Base-by-base conservation (phyloP, 1,140 invertebrate genomes). In the Macrotrachela quadricornifera region DNA sequence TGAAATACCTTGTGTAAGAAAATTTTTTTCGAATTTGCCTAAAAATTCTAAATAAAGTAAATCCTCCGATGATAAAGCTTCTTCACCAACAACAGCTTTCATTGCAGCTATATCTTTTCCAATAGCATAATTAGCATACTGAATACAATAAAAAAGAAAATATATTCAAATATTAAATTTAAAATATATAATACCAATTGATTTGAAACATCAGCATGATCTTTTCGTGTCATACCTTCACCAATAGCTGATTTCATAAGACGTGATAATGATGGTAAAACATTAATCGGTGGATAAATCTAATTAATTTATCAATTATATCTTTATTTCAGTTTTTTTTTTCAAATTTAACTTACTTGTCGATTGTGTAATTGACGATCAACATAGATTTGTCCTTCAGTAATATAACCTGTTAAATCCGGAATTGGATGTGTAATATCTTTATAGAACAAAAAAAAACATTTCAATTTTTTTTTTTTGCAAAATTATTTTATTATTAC, bases 371-470 rank as follows among this genome's bases (percentile, higher is more conserved):
- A 73, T 68, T 95, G 88, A 72, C 90, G 78, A 73, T 96, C 90
- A 50, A 96, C 87, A 74, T 95, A 96, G 63, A 95, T 94, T 73
- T 95, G 90, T 62, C 90, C 90, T 71, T 95, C 90, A 43, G 90
- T 95, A 73, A 95, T 95, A 64, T 95, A 95, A 57, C 90, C 90
- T 56, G 90, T 95, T 67, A 95, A 80, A 79, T 96, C 90, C 64
- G 90, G 90, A 76, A 96, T 96, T 50, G 90, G 90, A 77, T 95
- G 90, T 61, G 90, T 96, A 67, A 96, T 96, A 77, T 96, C 86
- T 80, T 59, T n/a, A 69, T 70, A 51, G 57, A 51, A 54, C 21
- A 48, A n/a, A n/a, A 14, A 51, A 11, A 13, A 4, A 12, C 50
- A 12, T 15, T 30, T 55, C n/a, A 41, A 17, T 48, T 4, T n/a